Base-by-base conservation (phyloP, 2,113 vertebrate species). In the Chamaetylas fuelleborni region DNA sequence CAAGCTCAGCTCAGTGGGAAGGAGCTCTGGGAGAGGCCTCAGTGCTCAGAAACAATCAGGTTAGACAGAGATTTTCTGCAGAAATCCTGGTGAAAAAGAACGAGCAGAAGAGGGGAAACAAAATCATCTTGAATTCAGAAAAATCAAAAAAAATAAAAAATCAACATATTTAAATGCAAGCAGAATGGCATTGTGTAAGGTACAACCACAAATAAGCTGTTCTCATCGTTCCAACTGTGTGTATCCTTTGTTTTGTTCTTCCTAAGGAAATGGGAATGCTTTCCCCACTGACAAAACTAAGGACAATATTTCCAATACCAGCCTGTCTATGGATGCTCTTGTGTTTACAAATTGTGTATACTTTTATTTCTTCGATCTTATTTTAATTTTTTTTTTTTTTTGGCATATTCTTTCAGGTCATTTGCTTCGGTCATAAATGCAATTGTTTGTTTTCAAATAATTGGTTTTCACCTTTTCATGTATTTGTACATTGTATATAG, bases 341-440 rank as follows among this genome's bases (percentile, higher is more conserved):
- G 96, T 98, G 98, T 98, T 98, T 98, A 98, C 98, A 98, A 90
- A 97, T 62, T 92, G 88, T 97, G 97, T 96, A 96, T 93, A 95
- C 97, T 97, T 97, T 94, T 93, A 93, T 97, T 96, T 92, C 90
- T 94, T 96, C 93, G 93, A 84, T 94, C 73, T 93, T 81, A 43
- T 95, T 95, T 95, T 81, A 76, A 77, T 74, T 89, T 36, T 65
- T 92, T 83, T 69, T 73, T 61, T 42, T 73, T 61, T 43, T 86
- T 87, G 47, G 85, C 93, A 19, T 97, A 91, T 92, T 93, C 93
- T 97, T 97, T 97, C 97, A 97, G 97, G 98, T 98, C 97, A 92
- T 97, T 97, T 95, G 97, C 97, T 98, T 97, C 88, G 34, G 90
- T 97, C 97, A 98, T 96, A 98, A 97, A 98, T 94, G 97, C 97